Base-by-base conservation (phyloP, 2,797 vertebrate genomes). In the Cephalopachus bancanus region DNA sequence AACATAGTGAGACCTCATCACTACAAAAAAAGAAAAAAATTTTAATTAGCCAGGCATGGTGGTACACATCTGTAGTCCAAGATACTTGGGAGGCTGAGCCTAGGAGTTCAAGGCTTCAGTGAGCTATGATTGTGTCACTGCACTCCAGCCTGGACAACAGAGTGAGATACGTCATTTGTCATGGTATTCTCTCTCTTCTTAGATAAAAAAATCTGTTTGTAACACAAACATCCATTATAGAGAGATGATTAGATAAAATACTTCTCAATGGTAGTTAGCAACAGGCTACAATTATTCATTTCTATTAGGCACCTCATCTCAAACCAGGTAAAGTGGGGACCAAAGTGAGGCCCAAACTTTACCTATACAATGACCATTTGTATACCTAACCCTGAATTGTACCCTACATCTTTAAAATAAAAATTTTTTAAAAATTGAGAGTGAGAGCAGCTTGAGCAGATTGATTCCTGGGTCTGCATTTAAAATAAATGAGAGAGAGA, bases 131-230 rank as follows among this genome's bases (percentile, higher is more conserved):
- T 37, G 33, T 0, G 0, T n/a, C n/a, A 71, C n/a, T 37, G 67
- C n/a, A 71, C n/a, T 10, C 10, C 17, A 71, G 67, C n/a, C 67
- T 37, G 67, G 16, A n/a, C 33, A 19, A 37, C 67, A 10, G 67
- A 71, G 67, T 10, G 20, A 20, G n/a, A 10, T 19, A 1, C 30
- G 20, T 15, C 26, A 4, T 76, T 93, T 89, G 37, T 28, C 65
- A 53, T 59, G 85, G 37, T 87, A 76, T 79, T 78, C 62, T 72
- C 53, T 28, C 12, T 81, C 3, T 33, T 80, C 55, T 87, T 64
- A 72, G 79, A 65, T 59, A 49, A 55, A 96, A 59, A 74, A 37
- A 37, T 88, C 28, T 72, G 65, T 76, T 62, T 92, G 86, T 79
- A 57, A 88, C 44, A 93, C 7, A 33, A 92, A 60, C 3, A 89